Conservation (phyloP, 2,797 vertebrate genomes). For the Lerista edwardsae region DNA sequence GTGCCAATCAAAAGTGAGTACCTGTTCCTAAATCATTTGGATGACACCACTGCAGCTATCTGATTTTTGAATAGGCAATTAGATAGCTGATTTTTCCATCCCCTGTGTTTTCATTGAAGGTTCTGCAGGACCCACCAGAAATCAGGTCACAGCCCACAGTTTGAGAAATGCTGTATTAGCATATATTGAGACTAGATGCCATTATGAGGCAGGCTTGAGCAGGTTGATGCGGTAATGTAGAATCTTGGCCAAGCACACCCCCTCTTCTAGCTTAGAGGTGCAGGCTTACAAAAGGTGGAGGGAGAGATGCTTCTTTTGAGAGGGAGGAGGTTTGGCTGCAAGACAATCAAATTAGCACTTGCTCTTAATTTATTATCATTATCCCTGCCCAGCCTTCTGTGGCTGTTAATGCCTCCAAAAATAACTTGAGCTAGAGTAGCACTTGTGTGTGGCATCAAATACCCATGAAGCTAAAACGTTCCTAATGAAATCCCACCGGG, state of each 20-base stretch:
- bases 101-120: too few relatives aligned
- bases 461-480: constrained; percentile 50
- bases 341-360: not conserved
- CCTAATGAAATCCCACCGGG: constrained; percentile 59
- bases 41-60: too few relatives aligned
- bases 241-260: not conserved
- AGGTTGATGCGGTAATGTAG: not conserved
- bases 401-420: constrained; percentile 51
- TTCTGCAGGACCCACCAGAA: too few relatives aligned
- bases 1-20: too few relatives aligned
- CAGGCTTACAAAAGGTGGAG: not conserved
- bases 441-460: constrained; percentile 56
- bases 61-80: too few relatives aligned
- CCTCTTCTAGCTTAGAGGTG: not conserved
- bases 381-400: constrained; percentile 38
- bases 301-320: not conserved
- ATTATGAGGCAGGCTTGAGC: not conserved
- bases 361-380: not conserved
- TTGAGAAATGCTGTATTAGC: too few relatives aligned
- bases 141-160: too few relatives aligned
- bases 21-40: too few relatives aligned
- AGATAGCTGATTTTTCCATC: too few relatives aligned
- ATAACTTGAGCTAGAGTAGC: constrained; percentile 47
- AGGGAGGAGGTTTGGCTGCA: not conserved
- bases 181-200: not conserved